phyloP scores from a whole-genome alignment of 2,113 vertebrate species.

The Proterorhinus semilunaris region DNA sequence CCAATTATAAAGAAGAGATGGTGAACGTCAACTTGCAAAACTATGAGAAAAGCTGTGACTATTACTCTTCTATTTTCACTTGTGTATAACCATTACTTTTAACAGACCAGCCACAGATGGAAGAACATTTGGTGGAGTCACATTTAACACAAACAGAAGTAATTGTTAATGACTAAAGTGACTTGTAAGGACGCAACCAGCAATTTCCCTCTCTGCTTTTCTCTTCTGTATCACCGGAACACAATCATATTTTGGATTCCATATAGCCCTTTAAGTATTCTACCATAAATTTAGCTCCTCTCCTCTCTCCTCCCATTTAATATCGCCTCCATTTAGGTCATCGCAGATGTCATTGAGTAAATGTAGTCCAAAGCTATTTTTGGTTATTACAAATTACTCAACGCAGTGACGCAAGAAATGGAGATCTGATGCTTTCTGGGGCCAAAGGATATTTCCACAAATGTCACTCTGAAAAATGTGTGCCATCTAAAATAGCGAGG shows the following conservation, averaged over 20 bases:
- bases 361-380: conserved; percentile 69
- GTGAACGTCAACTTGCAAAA: not conserved
- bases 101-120: not conserved
- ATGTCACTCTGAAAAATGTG: conserved; percentile 29
- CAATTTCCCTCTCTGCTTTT: not conserved
- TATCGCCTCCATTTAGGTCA: conserved; percentile 59
- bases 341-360: conserved; percentile 63
- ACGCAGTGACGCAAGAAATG: conserved; percentile 50
- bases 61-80: not conserved
- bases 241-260: conserved; percentile 27
- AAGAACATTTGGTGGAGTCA: not conserved
- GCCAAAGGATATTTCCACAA: conserved; percentile 27
- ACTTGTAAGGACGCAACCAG: not conserved
- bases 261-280: conserved; percentile 21
- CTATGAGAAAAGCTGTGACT: not conserved
- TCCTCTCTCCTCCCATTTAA: conserved; percentile 54
- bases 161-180: not conserved
- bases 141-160: not conserved
- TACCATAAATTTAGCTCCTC: conserved; percentile 44
- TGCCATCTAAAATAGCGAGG: not conserved
- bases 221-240: not conserved
- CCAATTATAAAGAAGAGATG: not conserved
- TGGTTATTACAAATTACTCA: conserved; percentile 63
- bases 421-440: conserved; percentile 31
- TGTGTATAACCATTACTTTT: not conserved